Conservation (phyloP, 2,888 invertebrate genomes). For the Caenorhabditis sulstoni region DNA sequence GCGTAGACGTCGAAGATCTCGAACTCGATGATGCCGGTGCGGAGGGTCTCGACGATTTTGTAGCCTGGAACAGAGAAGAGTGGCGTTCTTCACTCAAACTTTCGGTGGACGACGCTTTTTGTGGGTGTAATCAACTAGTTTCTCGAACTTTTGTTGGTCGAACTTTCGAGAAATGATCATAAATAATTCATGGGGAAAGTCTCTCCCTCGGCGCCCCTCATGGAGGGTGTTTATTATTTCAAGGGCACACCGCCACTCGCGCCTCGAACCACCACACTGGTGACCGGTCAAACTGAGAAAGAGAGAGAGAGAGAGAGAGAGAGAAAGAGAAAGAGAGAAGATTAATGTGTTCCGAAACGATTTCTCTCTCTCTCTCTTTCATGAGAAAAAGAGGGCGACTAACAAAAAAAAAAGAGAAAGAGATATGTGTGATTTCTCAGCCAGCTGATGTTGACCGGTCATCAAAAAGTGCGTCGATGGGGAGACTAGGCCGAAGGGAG, state of each 20-base stretch:
- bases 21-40: slow-evolving; percentile 95
- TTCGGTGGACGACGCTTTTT: too few species aligned
- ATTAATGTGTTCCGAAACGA: slow-evolving; percentile 10
- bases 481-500: too few species aligned
- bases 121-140: too few species aligned
- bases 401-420: neutral
- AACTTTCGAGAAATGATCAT: too few species aligned
- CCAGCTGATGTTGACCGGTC: too few species aligned
- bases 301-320: too few species aligned
- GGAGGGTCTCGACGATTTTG: slow-evolving; percentile 95
- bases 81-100: too few species aligned
- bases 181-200: slow-evolving; percentile 30
- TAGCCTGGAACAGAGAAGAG: slow-evolving; percentile 87
- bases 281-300: slow-evolving; percentile 35
- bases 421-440: too few species aligned
- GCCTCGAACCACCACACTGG: too few species aligned
- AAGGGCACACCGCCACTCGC: neutral
- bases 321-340: neutral
- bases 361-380: neutral
- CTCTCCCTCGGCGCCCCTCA: slow-evolving; percentile 9
- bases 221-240: slow-evolving; percentile 3
- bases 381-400: neutral
- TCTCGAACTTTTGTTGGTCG: too few species aligned
- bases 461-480: too few species aligned
- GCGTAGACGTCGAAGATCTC: slow-evolving; percentile 86